Conservation (phyloP, 2,797 vertebrate species). For the Eulemur coronatus region DNA sequence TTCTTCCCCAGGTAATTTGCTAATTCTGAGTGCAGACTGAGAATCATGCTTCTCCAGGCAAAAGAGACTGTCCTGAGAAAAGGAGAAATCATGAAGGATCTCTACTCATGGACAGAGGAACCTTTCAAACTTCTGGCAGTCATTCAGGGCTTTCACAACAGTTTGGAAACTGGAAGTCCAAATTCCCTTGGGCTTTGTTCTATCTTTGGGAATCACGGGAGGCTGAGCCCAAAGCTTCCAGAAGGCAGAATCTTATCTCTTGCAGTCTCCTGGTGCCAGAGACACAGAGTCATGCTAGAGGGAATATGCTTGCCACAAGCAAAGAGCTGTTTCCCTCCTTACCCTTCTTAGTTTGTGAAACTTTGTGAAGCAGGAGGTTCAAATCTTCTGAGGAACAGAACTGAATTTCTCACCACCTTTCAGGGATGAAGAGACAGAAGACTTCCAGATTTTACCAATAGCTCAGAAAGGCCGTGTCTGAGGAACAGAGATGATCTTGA, state of each 20-base stretch:
- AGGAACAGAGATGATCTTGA: not conserved
- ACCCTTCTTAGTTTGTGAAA: not conserved
- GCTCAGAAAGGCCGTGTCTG: not conserved
- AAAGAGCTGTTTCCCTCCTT: not conserved
- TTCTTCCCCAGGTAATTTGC: not conserved
- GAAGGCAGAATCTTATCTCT: not conserved
- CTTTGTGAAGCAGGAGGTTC: not conserved
- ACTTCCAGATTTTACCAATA: not conserved
- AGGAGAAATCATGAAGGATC: not conserved
- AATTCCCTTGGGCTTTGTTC: not conserved
- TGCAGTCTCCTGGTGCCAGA: not conserved
- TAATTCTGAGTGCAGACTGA: not conserved
- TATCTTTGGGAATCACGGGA: not conserved
- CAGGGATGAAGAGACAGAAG: not conserved
- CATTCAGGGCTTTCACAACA: not conserved
- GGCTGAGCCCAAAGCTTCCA: not conserved
- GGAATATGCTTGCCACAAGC: not conserved
- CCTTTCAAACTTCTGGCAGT: accelerated
- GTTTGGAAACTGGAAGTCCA: not conserved
- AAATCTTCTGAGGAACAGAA: not conserved
- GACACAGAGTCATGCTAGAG: not conserved
- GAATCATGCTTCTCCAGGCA: not conserved
- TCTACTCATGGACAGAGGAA: not conserved
- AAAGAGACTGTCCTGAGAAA: not conserved
- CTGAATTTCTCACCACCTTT: not conserved